phyloP scores from a whole-genome alignment of 2,113 vertebrate species.

The Macrotis lagotis region DNA sequence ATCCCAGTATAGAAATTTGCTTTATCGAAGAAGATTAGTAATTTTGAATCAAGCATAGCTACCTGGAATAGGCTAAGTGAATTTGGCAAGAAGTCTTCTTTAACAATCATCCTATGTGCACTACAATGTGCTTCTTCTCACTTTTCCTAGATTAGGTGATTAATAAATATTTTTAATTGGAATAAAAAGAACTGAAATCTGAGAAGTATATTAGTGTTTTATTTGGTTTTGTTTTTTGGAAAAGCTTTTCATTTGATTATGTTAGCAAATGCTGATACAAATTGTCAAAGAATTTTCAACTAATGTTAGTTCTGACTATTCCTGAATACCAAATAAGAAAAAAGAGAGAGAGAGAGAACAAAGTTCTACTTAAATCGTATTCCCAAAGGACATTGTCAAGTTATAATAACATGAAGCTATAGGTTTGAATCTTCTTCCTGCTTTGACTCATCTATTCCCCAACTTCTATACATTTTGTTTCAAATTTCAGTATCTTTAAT shows the following conservation, averaged over 20 bases:
- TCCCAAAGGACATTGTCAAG: background rate
- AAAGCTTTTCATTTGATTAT: background rate
- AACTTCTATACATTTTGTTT: background rate
- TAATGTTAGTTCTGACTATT: background rate
- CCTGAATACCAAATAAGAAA: background rate
- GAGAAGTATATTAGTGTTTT: background rate
- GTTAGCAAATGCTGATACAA: background rate
- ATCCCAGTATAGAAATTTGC: background rate
- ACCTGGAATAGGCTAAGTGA: background rate
- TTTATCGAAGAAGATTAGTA: background rate
- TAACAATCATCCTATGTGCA: background rate
- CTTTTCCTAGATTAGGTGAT: background rate
- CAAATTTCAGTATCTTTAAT: background rate
- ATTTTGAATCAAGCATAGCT: background rate
- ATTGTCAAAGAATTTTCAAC: background rate
- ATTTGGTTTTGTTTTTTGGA: too few species aligned
- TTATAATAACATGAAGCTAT: background rate
- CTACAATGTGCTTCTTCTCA: background rate
- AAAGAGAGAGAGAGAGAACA: background rate
- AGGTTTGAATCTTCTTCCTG: background rate
- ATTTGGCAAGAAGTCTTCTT: background rate
- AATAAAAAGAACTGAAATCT: background rate
- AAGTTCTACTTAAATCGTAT: background rate
- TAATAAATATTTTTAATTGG: background rate
- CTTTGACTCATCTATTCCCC: background rate